phyloP scores from a whole-genome alignment of 2,888 invertebrate genomes.

The Spodoptera picta region DNA sequence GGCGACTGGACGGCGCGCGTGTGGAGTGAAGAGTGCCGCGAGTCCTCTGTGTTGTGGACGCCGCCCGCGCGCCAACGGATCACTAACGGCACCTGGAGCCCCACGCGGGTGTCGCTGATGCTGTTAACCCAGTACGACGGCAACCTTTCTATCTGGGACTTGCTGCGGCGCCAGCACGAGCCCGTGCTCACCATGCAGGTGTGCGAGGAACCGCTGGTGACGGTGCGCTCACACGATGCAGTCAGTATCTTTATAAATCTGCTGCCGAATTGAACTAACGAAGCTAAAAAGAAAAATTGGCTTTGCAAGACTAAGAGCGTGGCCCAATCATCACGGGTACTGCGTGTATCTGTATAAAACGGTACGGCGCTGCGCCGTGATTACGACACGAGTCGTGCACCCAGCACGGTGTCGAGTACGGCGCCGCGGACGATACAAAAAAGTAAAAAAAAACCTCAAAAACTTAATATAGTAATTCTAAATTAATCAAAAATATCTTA shows the following conservation, averaged over 20 bases:
- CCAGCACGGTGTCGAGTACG: no score
- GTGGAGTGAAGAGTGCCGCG: slow-evolving; percentile 98
- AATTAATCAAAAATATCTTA: no score
- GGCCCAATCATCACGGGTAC: no score
- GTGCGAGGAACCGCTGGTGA: slow-evolving; percentile 83
- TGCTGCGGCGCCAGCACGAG: slow-evolving; percentile 94
- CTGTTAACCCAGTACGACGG: slow-evolving; percentile 94
- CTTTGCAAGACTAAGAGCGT: no score
- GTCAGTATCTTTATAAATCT: slow-evolving; percentile 51
- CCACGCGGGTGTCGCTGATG: slow-evolving; percentile 94
- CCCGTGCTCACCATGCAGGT: slow-evolving; percentile 90
- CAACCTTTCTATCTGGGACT: slow-evolving; percentile 95
- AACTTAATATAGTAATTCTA: no score
- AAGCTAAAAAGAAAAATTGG: no score
- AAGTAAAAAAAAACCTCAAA: no score
- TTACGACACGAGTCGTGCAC: no score
- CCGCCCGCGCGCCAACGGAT: slow-evolving; percentile 90
- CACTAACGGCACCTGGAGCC: slow-evolving; percentile 95
- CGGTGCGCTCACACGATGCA: slow-evolving; percentile 78
- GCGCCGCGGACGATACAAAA: no score
- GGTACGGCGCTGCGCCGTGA: no score
- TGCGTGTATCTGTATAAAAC: no score
- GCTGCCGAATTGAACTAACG: no score
- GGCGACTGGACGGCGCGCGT: slow-evolving; percentile 97
- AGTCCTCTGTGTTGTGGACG: slow-evolving; percentile 97